Conservation (phyloP, 1,140 invertebrate genomes). For the Pogonus chalceus region DNA sequence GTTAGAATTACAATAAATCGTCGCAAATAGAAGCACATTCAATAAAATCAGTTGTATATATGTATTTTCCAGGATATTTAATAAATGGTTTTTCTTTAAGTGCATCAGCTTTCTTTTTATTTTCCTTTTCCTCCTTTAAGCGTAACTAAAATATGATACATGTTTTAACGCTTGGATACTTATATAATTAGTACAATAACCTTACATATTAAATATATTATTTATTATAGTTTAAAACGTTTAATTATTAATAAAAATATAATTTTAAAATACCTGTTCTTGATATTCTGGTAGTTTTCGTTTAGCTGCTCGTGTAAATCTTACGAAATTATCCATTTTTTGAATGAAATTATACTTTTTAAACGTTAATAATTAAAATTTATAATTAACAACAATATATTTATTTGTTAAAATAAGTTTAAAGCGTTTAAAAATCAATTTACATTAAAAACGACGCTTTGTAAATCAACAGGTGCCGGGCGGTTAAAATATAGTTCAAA, state of each 20-base stretch:
- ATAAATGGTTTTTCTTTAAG: conserved; percentile 23
- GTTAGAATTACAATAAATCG: conserved; percentile 39
- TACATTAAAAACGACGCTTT: no score
- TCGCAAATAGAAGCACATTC: conserved; percentile 42
- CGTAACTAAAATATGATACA: not conserved
- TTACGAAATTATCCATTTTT: no score
- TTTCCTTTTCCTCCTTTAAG: conserved; percentile 9
- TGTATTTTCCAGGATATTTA: conserved; percentile 39
- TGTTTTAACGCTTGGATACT: not conserved
- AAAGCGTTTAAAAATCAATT: no score
- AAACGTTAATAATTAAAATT: no score
- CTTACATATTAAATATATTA: not conserved
- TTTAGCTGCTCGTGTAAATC: not conserved
- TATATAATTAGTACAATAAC: not conserved
- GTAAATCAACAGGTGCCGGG: no score
- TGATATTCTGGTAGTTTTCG: not conserved
- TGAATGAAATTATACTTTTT: no score
- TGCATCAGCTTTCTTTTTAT: conserved; percentile 13
- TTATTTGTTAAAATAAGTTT: no score
- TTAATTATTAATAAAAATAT: not conserved
- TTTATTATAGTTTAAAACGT: not conserved
- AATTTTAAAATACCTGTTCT: not conserved
- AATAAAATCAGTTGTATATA: conserved; percentile 40
- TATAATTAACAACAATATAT: no score
- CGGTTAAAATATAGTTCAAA: no score